Evolutionary conservation across 2,113 vertebrate species (phyloP).

Genomic region (Pseudopodoces humilis): DNA sequence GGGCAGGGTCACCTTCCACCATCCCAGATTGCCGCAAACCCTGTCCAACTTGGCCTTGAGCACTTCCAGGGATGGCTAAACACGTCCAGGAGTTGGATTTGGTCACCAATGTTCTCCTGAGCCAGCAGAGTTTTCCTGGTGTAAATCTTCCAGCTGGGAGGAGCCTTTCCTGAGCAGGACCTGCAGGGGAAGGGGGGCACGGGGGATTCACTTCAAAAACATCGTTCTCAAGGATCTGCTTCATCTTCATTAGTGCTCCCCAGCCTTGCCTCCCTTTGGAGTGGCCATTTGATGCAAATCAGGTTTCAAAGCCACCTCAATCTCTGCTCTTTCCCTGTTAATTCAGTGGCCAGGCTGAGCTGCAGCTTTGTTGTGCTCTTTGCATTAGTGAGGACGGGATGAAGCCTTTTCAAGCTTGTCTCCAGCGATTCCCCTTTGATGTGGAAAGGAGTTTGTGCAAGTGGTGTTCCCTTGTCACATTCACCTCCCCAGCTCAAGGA

Average conservation of each 20-base stretch:
- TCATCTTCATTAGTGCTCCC: not conserved
- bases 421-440: not conserved
- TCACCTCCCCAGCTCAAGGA: not conserved
- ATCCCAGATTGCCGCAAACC: not conserved
- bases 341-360: not conserved
- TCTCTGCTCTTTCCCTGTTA: not conserved
- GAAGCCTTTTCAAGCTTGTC: not conserved
- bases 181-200: not conserved
- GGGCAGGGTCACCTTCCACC: not conserved
- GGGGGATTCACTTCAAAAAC: not conserved
- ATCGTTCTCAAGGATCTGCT: rapidly evolving
- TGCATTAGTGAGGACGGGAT: not conserved
- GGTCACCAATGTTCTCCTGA: not conserved
- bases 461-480: not conserved
- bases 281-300: not conserved
- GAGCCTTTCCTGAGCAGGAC: not conserved
- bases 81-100: not conserved
- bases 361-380: not conserved
- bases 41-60: not conserved
- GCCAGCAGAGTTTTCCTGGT: not conserved
- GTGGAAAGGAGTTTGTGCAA: not conserved
- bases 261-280: not conserved
- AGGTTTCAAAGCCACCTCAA: not conserved
- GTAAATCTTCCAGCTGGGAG: not conserved
- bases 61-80: not conserved